phyloP scores from a whole-genome alignment of 2,888 invertebrate genomes.

The Prostheceraeus crozeri region DNA sequence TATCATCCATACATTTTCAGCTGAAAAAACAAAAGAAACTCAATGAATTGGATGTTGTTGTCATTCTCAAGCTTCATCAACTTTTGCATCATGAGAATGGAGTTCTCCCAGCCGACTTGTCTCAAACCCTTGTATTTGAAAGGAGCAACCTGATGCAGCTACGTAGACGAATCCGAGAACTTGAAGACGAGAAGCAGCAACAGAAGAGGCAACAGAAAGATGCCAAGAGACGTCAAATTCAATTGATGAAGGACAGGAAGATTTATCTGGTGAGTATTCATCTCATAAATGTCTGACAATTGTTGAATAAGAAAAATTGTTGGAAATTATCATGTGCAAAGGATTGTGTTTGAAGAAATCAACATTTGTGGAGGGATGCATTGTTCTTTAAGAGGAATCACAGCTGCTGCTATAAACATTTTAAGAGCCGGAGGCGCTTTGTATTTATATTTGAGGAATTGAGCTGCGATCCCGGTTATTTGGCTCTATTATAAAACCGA shows the following conservation, averaged over 20 bases:
- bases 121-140: constrained; percentile 53
- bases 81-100: constrained; percentile 53
- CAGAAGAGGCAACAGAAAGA: constrained; percentile 56
- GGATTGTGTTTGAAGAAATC: too few species aligned
- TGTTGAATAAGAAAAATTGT: too few species aligned
- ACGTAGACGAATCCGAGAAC: constrained; percentile 54
- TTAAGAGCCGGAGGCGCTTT: too few species aligned
- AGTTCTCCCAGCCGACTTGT: constrained; percentile 50
- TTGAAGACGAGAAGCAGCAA: constrained; percentile 53
- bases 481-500: too few species aligned
- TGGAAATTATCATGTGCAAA: too few species aligned
- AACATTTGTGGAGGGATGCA: too few species aligned
- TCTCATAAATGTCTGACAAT: too few species aligned
- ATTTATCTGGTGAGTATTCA: constrained; percentile 40
- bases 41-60: constrained; percentile 68
- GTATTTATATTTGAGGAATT: too few species aligned
- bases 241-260: constrained; percentile 53
- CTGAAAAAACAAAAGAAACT: constrained; percentile 63
- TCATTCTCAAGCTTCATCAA: constrained; percentile 63
- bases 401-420: too few species aligned
- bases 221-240: constrained; percentile 51
- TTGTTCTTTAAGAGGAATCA: too few species aligned
- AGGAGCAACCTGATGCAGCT: constrained; percentile 48
- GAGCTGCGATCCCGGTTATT: too few species aligned
- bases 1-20: too few species aligned